Base-by-base conservation (phyloP, 2,797 vertebrate genomes). In the Vireo griseus region DNA sequence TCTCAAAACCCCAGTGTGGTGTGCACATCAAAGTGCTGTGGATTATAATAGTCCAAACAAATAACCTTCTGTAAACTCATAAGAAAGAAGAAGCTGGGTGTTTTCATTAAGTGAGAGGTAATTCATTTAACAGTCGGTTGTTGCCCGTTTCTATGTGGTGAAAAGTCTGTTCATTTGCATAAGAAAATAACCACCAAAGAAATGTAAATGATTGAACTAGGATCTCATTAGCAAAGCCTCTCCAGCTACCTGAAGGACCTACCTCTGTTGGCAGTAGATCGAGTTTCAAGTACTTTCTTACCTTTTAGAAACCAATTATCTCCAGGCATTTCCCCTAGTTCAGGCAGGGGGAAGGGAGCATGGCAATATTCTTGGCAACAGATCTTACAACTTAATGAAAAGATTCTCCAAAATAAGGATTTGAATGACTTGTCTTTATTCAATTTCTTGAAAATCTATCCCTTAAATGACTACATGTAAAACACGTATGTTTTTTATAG, bases 11-110 rank as follows among this genome's bases (percentile, higher is more conserved):
- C 89, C 82, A 47, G 37, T 72, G 92, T 95, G 85, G 86, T 89
- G 68, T 71, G 78, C 95, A 89, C 94, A 96, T 93, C 83, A 94
- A 95, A 94, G 94, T 82, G 72, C 54, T 73, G 94, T 91, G 88
- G 83, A 86, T 97, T 95, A 90, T 93, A 96, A 97, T 97, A 95
- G 94, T 88, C 88, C 94, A 97, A 97, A 96, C 94, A 97, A 95
- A 96, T 92, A 95, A 50, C 62, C 84, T 93, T 96, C 94, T 89
- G 82, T 93, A 94, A 95, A 95, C 78, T 88, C 77, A 29, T 77
- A 35, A 57, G 79, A 86, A 96, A 77, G 65, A 88, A 92, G 89
- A 57, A 85, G 68, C 82, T 92, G 75, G 67, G 75, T 86, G 73
- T 93, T 97, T 96, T 94, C 94, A 92, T 94, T 94, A 82, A 86